These are phyloP conservation scores for Hylaea fasciaria DNA, from an alignment of 2,888 invertebrate genomes.

Conservation along the genomic window DNA sequence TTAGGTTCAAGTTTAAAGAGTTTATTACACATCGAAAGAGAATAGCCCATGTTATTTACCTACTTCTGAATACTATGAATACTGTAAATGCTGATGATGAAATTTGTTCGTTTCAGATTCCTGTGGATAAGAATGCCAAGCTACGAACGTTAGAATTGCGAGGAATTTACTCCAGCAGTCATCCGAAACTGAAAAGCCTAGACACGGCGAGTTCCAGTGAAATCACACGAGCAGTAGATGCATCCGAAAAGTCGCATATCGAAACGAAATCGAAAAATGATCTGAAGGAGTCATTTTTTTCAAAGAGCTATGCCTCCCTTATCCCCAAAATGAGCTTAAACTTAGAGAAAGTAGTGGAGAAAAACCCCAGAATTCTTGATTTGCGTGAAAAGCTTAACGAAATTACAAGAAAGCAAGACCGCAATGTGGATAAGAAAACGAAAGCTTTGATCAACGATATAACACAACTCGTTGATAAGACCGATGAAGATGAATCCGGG, in stretches of 20 bases:
- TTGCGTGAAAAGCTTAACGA: conserved; percentile 78
- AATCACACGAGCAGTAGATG: conserved; percentile 53
- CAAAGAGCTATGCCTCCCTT: conserved; percentile 70
- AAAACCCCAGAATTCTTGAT: conserved; percentile 78
- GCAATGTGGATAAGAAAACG: conserved; percentile 72
- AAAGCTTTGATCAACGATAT: conserved; percentile 76
- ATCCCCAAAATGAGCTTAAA: conserved; percentile 79
- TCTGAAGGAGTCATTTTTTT: conserved; percentile 65
- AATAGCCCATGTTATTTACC: neutral
- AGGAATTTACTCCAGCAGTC: conserved; percentile 65
- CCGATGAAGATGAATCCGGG: conserved; percentile 81
- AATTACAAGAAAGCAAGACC: conserved; percentile 76
- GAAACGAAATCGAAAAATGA: conserved; percentile 62
- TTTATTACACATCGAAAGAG: neutral
- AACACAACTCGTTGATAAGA: conserved; percentile 77
- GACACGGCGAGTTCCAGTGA: conserved; percentile 58
- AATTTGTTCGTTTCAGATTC: conserved; percentile 70
- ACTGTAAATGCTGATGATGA: neutral
- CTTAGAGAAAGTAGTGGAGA: conserved; percentile 74
- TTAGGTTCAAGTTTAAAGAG: conserved; percentile 33
- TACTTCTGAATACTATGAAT: neutral
- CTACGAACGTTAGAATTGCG: conserved; percentile 71
- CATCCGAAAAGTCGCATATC: conserved; percentile 52
- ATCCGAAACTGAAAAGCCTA: conserved; percentile 64
- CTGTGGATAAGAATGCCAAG: conserved; percentile 78